phyloP scores from a whole-genome alignment of 2,113 vertebrate genomes.

The Macquaria ambigua region DNA sequence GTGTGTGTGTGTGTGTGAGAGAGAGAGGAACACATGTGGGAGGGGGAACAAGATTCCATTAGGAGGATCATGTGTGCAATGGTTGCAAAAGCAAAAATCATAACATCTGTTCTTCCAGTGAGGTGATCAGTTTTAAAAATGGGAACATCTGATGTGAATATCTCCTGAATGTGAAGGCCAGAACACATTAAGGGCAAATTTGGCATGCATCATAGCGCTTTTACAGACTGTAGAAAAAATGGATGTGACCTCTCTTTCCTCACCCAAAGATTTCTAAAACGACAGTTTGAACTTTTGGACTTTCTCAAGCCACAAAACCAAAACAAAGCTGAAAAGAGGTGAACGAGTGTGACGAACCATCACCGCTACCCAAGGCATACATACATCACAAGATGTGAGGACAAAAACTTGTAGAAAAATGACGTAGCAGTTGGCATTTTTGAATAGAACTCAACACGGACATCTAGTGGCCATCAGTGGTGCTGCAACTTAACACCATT shows the following conservation, averaged over 20 bases:
- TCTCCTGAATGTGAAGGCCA: not conserved
- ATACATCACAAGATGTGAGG: not conserved
- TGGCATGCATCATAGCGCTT: constrained; percentile 14
- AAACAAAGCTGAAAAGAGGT: not conserved
- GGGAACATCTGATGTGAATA: not conserved
- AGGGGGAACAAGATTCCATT: constrained; percentile 75
- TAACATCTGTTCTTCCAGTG: constrained; percentile 18
- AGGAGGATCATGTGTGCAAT: constrained; percentile 74
- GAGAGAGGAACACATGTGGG: constrained; percentile 32
- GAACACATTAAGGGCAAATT: constrained; percentile 28
- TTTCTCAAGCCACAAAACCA: not conserved
- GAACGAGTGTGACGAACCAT: not conserved
- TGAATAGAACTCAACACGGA: not conserved
- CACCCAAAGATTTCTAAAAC: not conserved
- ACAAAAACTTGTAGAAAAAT: not conserved
- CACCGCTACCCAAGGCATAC: not conserved
- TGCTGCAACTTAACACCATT: not conserved
- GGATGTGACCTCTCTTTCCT: not conserved
- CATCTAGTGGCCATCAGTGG: not conserved
- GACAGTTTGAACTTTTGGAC: not conserved
- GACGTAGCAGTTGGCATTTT: no score
- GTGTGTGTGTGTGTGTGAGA: constrained; percentile 1
- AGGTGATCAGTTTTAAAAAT: not conserved
- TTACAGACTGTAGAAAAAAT: not conserved
- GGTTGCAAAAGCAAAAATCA: constrained; percentile 77